These are phyloP conservation scores for Neolamprologus falcicula DNA, from an alignment of 2,113 vertebrate species.

Conservation along the genomic window DNA sequence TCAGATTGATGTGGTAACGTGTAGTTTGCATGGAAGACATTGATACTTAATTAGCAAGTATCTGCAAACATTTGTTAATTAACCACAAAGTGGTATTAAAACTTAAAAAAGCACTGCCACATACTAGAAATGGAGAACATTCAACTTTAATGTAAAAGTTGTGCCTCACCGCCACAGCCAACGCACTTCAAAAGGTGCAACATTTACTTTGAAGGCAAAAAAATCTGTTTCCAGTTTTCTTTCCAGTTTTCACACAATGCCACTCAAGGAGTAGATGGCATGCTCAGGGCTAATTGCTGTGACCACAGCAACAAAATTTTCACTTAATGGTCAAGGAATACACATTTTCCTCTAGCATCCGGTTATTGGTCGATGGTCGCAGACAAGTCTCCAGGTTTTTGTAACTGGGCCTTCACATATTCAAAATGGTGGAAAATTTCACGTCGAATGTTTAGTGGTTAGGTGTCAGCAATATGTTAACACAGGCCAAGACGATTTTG, in stretches of 20 bases:
- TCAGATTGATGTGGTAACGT: neutral
- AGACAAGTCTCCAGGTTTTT: neutral
- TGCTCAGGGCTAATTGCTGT: neutral
- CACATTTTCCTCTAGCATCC: neutral
- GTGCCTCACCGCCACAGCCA: neutral
- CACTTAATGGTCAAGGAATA: neutral
- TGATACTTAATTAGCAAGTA: neutral
- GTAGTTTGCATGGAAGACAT: neutral
- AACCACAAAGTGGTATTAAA: neutral
- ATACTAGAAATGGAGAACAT: neutral
- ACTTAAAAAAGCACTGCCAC: neutral
- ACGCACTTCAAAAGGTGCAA: neutral
- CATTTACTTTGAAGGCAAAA: neutral
- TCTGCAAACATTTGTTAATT: neutral
- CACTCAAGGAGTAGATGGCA: neutral
- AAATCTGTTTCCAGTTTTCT: neutral
- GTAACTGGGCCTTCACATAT: neutral
- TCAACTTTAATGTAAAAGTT: neutral
- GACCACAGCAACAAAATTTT: neutral
- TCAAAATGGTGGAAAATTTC: neutral
- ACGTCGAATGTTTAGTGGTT: neutral
- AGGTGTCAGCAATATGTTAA: neutral
- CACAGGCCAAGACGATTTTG: neutral
- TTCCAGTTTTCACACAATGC: neutral
- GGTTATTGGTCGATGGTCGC: neutral